phyloP scores from a whole-genome alignment of 64 coral and sea anemone species.

The Trachythela sp. region DNA sequence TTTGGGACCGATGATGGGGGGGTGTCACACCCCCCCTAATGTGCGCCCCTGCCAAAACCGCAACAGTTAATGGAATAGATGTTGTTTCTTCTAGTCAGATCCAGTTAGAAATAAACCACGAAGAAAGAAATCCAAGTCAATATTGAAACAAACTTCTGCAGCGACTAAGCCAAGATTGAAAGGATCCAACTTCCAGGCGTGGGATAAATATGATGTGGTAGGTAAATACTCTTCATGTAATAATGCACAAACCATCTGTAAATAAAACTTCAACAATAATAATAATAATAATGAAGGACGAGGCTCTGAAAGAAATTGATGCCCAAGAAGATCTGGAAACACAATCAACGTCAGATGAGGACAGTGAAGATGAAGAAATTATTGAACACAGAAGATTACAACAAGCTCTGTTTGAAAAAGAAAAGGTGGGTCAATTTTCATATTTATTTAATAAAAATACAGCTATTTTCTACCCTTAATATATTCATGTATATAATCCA shows the following conservation, averaged over 20 bases:
- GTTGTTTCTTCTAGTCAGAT: not conserved
- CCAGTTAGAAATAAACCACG: not conserved
- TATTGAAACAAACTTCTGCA: not conserved
- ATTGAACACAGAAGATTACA: constrained; percentile 64
- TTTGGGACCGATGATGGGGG: too few relatives aligned
- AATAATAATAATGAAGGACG: constrained; percentile 46
- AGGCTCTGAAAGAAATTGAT: constrained; percentile 78
- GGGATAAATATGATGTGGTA: constrained; percentile 98
- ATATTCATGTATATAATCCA: too few relatives aligned
- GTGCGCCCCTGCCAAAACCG: too few relatives aligned
- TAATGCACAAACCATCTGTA: not conserved
- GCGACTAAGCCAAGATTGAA: not conserved
- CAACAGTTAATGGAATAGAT: too few relatives aligned
- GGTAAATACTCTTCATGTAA: constrained; percentile 29
- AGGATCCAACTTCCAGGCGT: constrained; percentile 26
- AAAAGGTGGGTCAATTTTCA: constrained; percentile 67
- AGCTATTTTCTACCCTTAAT: too few relatives aligned
- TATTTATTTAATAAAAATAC: too few relatives aligned
- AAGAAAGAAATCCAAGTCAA: not conserved
- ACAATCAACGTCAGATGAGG: constrained; percentile 57
- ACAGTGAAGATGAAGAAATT: constrained; percentile 57
- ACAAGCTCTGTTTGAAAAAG: constrained; percentile 82
- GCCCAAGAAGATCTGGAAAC: constrained; percentile 85
- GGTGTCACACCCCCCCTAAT: too few relatives aligned
- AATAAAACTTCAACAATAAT: not conserved